These are phyloP conservation scores for Marronus borbonicus DNA, from an alignment of 2,888 invertebrate genomes.

Conservation along the genomic window DNA sequence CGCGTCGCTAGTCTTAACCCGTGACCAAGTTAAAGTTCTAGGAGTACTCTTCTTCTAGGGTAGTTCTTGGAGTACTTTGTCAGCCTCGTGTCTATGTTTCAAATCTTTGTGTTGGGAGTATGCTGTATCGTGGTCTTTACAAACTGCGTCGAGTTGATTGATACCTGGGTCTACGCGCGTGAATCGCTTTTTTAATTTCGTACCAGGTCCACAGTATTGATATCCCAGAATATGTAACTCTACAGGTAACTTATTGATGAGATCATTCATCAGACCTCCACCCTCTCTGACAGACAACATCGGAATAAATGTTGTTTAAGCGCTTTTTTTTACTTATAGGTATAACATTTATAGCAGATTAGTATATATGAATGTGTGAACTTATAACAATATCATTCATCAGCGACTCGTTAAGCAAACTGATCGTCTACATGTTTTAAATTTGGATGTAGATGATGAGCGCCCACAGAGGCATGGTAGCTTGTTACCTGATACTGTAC, in stretches of 20 bases:
- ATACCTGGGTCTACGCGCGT: constrained; percentile 62
- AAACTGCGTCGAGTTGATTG: constrained; percentile 62
- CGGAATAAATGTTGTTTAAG: neutral
- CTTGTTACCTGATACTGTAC: constrained; percentile 21
- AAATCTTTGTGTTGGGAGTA: constrained; percentile 44
- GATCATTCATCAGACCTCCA: constrained; percentile 51
- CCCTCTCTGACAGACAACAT: constrained; percentile 38
- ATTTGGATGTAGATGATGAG: neutral
- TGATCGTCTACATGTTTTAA: neutral
- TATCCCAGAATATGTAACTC: constrained; percentile 57
- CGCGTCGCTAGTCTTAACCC: constrained; percentile 47
- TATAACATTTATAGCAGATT: no score
- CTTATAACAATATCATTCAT: no score
- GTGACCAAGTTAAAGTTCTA: no score
- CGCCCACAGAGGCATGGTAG: neutral
- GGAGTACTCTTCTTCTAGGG: no score
- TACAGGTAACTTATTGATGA: constrained; percentile 57
- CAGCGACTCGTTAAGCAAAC: constrained; percentile 1
- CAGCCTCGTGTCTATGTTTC: constrained; percentile 16
- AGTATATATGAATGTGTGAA: no score
- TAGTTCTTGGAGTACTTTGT: constrained; percentile 48
- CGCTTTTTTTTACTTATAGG: no score
- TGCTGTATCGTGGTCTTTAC: constrained; percentile 55
- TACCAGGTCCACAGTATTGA: constrained; percentile 58
- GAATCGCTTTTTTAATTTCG: constrained; percentile 59